Percentiles rank a stretch among this genome's conserved stretches.
Conservation (phyloP, 1,140 invertebrate species). For the Drosophila orosa region DNA sequence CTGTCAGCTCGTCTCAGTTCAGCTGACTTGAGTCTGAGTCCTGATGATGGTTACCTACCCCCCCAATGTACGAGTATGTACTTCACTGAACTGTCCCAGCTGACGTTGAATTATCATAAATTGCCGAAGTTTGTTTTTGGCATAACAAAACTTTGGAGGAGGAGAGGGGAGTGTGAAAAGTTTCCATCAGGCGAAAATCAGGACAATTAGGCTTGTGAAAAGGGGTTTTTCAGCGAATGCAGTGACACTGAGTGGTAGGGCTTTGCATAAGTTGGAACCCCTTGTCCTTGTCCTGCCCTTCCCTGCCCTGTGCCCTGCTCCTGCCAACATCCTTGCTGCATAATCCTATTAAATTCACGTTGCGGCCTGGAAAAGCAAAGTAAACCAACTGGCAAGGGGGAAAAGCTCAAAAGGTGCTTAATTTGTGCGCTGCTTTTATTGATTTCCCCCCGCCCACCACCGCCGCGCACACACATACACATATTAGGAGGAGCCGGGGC, state of each 20-base stretch:
- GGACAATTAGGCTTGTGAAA: slow-evolving; percentile 68
- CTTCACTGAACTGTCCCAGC: slow-evolving; percentile 79
- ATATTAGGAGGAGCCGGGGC: slow-evolving; percentile 52
- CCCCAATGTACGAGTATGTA: slow-evolving; percentile 55
- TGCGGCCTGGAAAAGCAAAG: slow-evolving; percentile 63
- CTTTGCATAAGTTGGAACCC: slow-evolving; percentile 70
- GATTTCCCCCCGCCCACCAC: slow-evolving; percentile 55
- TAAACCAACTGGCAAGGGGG: slow-evolving; percentile 26
- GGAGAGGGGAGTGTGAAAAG: slow-evolving; percentile 56
- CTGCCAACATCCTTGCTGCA: slow-evolving; percentile 61
- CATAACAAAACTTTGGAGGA: slow-evolving; percentile 74
- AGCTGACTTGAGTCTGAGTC: slow-evolving; percentile 46
- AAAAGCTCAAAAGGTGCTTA: slow-evolving; percentile 73
- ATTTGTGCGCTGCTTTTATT: slow-evolving; percentile 80
- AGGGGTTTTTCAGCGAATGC: slow-evolving; percentile 14
- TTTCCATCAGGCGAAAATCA: slow-evolving; percentile 77
- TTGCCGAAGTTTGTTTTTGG: slow-evolving; percentile 82
- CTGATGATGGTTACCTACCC: slow-evolving; percentile 68
- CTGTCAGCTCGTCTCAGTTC: slow-evolving; percentile 66
- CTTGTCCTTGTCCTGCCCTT: background rate
- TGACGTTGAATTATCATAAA: slow-evolving; percentile 83
- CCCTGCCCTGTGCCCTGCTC: slow-evolving; percentile 22
- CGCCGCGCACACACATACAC: slow-evolving; percentile 6
- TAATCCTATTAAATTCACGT: slow-evolving; percentile 82
- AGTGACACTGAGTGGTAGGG: slow-evolving; percentile 57